phyloP scores from a whole-genome alignment of 2,113 vertebrate genomes.

The Chamaetylas fuelleborni region DNA sequence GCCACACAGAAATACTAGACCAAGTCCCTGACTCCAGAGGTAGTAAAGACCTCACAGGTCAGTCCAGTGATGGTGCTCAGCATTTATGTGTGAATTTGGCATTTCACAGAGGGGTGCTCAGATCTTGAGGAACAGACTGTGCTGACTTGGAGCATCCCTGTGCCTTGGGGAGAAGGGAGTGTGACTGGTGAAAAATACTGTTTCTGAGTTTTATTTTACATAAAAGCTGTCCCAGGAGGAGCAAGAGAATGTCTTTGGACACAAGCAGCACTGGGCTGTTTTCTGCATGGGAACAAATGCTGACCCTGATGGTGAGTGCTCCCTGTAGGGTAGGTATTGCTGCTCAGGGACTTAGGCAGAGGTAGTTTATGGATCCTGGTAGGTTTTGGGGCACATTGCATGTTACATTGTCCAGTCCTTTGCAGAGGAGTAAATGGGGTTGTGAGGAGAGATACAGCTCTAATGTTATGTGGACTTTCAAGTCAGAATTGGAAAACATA shows the following conservation, averaged over 20 bases:
- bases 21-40: not conserved
- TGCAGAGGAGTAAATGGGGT: not conserved
- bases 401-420: not conserved
- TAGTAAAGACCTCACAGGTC: conserved; percentile 15
- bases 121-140: not conserved
- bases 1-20: not conserved
- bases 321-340: not conserved
- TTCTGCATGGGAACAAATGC: not conserved
- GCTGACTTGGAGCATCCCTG: not conserved
- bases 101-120: conserved; percentile 11
- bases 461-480: not conserved
- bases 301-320: not conserved
- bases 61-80: not conserved
- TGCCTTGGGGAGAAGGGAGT: not conserved
- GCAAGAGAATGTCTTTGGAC: not conserved
- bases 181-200: not conserved
- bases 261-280: not conserved
- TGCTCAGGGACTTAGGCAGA: not conserved
- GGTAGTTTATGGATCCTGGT: not conserved
- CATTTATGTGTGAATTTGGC: not conserved
- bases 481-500: not conserved
- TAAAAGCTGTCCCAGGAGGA: not conserved
- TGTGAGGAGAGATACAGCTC: not conserved
- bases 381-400: not conserved
- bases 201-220: conserved; percentile 1